Percentiles rank a stretch among this genome's conserved stretches.
Conservation (phyloP, 2,113 vertebrate genomes). For the Odocoileus virginianus region DNA sequence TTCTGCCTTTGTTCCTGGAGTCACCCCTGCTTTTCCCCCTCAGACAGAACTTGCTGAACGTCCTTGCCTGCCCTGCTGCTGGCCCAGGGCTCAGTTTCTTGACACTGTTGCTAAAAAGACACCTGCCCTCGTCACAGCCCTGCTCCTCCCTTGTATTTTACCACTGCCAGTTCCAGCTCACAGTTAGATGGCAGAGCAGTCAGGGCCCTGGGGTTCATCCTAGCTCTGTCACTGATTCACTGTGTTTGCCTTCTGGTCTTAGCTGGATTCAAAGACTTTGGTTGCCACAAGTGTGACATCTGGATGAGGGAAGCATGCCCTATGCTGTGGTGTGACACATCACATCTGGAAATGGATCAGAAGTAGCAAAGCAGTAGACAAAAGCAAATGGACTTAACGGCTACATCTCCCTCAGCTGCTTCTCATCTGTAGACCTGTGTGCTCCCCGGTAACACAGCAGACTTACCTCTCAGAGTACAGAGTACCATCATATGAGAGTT, state of each 20-base stretch:
- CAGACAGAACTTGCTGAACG: background rate
- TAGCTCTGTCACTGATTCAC: background rate
- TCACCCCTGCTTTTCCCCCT: background rate
- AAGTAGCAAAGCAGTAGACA: background rate
- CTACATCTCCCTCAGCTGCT: background rate
- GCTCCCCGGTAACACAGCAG: background rate
- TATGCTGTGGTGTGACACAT: background rate
- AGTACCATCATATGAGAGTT: background rate
- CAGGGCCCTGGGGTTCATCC: background rate
- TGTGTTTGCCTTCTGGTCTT: background rate
- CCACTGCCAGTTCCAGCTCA: background rate
- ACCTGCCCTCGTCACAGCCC: background rate
- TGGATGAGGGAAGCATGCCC: background rate
- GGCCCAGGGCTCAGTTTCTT: background rate
- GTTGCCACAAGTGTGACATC: background rate
- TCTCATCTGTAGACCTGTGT: background rate
- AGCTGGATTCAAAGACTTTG: background rate
- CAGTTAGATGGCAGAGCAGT: background rate
- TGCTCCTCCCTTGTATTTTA: background rate
- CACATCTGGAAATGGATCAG: background rate
- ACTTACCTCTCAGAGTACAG: conserved; percentile 23
- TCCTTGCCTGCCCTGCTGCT: background rate
- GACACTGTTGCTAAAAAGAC: background rate
- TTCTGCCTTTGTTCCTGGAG: background rate
- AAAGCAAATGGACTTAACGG: background rate